phyloP scores from a whole-genome alignment of 2,797 vertebrate species.

The Tadarida brasiliensis region DNA sequence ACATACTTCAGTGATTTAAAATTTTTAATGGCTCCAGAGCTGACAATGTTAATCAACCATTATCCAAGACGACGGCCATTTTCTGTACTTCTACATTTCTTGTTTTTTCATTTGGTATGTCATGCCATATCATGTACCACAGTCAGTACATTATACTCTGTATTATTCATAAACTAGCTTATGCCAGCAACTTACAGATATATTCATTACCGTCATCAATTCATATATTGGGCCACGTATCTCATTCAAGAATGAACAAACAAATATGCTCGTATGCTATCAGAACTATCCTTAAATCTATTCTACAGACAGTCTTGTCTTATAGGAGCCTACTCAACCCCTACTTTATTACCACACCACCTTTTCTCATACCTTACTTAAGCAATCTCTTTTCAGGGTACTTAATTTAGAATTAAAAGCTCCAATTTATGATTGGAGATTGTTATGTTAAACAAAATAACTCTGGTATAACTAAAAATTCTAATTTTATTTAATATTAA shows the following conservation, averaged over 20 bases:
- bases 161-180: conserved; percentile 57
- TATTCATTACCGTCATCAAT: rapidly evolving
- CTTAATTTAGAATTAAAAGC: conserved; percentile 51
- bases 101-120: neutral
- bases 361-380: neutral
- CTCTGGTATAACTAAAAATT: neutral
- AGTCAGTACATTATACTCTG: rapidly evolving
- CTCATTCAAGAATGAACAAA: neutral
- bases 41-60: conserved; percentile 38
- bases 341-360: neutral
- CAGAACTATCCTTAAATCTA: neutral
- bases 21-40: neutral
- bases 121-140: neutral
- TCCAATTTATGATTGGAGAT: neutral
- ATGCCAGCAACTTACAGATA: neutral
- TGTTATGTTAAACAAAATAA: neutral
- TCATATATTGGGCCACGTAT: neutral
- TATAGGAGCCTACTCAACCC: neutral
- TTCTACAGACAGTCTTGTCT: neutral
- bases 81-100: neutral
- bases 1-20: neutral
- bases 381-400: neutral
- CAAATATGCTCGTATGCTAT: neutral
- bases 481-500: conserved; percentile 23
- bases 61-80: conserved; percentile 22